Percentiles rank a stretch among this genome's conserved stretches.
These are phyloP conservation scores for Octonoba sinensis DNA, from an alignment of 2,888 invertebrate species.

Conservation along the genomic window DNA sequence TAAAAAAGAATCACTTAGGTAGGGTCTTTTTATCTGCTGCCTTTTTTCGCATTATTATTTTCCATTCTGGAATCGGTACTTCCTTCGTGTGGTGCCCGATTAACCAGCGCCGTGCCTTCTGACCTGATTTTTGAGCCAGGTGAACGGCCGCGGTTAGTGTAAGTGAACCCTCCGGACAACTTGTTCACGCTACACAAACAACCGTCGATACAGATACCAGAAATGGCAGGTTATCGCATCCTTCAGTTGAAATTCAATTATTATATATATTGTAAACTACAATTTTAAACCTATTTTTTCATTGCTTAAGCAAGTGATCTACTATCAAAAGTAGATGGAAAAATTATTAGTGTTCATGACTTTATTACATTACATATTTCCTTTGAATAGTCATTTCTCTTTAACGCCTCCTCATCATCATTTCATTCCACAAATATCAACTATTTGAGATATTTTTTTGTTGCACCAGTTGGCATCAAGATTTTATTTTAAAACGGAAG, in stretches of 20 bases:
- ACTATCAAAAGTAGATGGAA: too few species aligned
- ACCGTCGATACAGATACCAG: conserved; percentile 6
- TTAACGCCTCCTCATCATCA: too few species aligned
- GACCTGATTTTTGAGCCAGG: conserved; percentile 47
- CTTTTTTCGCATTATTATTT: conserved; percentile 7
- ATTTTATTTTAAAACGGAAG: too few species aligned
- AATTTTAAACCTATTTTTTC: background rate
- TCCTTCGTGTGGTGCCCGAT: conserved; percentile 31
- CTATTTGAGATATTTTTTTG: too few species aligned
- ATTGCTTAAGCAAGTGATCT: too few species aligned
- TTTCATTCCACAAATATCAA: too few species aligned
- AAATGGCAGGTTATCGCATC: conserved; percentile 27
- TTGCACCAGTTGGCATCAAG: too few species aligned
- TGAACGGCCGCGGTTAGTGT: conserved; percentile 48
- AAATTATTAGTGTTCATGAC: too few species aligned
- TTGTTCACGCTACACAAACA: conserved; percentile 43
- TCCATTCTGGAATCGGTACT: conserved; percentile 6
- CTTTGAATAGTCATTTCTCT: too few species aligned
- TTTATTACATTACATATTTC: too few species aligned
- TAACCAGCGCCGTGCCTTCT: conserved; percentile 43
- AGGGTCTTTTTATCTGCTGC: background rate
- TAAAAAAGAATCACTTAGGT: background rate
- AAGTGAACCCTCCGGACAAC: conserved; percentile 39
- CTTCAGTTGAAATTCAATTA: too few species aligned
- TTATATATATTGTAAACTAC: background rate